Evolutionary conservation across 2,888 invertebrate genomes (phyloP).

Genomic region (Subacronicta megacephala): DNA sequence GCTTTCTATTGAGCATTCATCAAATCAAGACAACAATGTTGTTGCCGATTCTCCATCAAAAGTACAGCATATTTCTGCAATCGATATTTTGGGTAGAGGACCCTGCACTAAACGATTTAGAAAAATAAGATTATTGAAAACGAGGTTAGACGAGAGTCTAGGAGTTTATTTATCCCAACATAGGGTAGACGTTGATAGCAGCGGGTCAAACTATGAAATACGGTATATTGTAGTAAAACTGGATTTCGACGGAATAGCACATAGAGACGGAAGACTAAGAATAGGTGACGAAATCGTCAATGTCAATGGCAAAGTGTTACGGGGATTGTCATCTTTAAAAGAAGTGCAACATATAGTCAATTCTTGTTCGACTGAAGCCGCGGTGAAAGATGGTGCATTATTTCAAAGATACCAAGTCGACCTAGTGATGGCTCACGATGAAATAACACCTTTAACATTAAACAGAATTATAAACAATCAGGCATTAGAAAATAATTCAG

Average conservation of each 20-base stretch:
- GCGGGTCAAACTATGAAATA: slow-evolving; percentile 89
- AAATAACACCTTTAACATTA: slow-evolving; percentile 88
- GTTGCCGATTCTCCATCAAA: slow-evolving; percentile 73
- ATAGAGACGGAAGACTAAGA: slow-evolving; percentile 94
- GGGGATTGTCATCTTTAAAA: slow-evolving; percentile 92
- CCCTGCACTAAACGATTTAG: slow-evolving; percentile 91
- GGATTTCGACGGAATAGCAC: slow-evolving; percentile 91
- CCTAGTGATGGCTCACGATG: slow-evolving; percentile 91
- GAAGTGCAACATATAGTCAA: slow-evolving; percentile 91
- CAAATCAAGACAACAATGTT: slow-evolving; percentile 69
- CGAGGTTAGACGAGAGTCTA: slow-evolving; percentile 91
- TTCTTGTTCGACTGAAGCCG: slow-evolving; percentile 85
- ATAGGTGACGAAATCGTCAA: slow-evolving; percentile 97
- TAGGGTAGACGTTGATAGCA: slow-evolving; percentile 86
- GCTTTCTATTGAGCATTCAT: slow-evolving; percentile 74
- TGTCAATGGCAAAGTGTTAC: slow-evolving; percentile 95
- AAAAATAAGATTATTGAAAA: slow-evolving; percentile 91
- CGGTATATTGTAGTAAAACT: slow-evolving; percentile 91
- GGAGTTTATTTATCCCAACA: slow-evolving; percentile 93
- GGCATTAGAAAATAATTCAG: slow-evolving; percentile 66
- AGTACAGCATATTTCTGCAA: slow-evolving; percentile 71
- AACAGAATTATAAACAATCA: slow-evolving; percentile 83
- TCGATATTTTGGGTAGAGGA: slow-evolving; percentile 87
- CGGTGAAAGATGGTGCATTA: slow-evolving; percentile 74
- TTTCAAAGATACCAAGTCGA: slow-evolving; percentile 89